These are phyloP conservation scores for Nasonia longicornis DNA, from an alignment of 1,140 invertebrate species.

Conservation along the genomic window DNA sequence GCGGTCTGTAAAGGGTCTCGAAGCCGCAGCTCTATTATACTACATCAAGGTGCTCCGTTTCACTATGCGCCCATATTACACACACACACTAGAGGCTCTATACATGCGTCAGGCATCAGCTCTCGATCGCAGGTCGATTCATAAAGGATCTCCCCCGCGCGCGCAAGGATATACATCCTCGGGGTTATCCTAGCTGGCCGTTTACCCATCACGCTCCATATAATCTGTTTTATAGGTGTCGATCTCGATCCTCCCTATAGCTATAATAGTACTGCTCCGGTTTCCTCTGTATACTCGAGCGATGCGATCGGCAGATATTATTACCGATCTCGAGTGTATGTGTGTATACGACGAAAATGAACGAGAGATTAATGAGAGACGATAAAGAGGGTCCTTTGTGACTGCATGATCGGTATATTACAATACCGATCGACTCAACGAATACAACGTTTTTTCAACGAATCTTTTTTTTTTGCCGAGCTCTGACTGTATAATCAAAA, in stretches of 20 bases:
- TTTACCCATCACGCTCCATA: not conserved
- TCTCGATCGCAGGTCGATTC: not conserved
- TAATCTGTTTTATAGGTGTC: not conserved
- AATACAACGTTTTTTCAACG: too few species aligned
- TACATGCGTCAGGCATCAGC: too few species aligned
- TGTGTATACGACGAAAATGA: conserved; percentile 4
- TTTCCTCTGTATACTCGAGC: not conserved
- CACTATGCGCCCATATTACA: not conserved
- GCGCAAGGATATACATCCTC: not conserved
- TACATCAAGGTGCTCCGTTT: too few species aligned
- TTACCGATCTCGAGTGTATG: not conserved
- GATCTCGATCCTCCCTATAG: not conserved
- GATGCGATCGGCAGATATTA: not conserved
- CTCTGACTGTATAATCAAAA: too few species aligned
- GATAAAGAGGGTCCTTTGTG: conserved; percentile 1
- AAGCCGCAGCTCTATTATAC: too few species aligned
- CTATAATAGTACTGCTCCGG: not conserved
- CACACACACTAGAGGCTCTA: not conserved
- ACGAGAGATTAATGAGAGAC: conserved; percentile 22
- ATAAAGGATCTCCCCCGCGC: not conserved
- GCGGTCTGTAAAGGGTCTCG: too few species aligned
- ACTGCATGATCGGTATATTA: not conserved
- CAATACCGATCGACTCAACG: not conserved
- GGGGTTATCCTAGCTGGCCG: not conserved
- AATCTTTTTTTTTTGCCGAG: too few species aligned